Percentiles rank a stretch among this genome's conserved stretches.
phyloP scores from a whole-genome alignment of 2,797 vertebrate genomes.

The Carcharodon carcharias region DNA sequence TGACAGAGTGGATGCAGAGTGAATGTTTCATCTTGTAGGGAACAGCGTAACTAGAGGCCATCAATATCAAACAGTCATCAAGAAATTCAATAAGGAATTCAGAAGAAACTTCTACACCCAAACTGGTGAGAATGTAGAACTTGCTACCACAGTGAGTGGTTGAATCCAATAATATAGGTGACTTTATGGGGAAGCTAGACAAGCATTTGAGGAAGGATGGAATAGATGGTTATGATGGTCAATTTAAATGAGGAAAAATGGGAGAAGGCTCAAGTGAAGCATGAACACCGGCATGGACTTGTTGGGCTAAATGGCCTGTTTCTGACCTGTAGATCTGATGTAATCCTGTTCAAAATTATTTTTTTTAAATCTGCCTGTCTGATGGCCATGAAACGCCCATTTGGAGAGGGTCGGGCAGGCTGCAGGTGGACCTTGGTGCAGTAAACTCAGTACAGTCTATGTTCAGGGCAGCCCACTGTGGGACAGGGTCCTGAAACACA shows the following conservation, averaged over 20 bases:
- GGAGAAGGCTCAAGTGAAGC: too few species aligned
- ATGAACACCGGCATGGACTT: too few species aligned
- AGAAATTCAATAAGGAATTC: neutral
- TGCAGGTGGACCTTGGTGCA: neutral
- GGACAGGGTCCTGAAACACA: neutral
- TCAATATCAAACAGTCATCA: neutral
- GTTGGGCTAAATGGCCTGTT: too few species aligned
- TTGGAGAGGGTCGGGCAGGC: neutral
- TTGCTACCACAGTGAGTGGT: too few species aligned
- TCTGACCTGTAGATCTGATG: too few species aligned
- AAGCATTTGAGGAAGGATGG: too few species aligned
- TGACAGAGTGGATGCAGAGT: neutral
- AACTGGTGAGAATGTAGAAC: neutral
- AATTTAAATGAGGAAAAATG: too few species aligned
- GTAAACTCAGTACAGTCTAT: too few species aligned
- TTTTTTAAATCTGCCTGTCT: neutral
- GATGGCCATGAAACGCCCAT: too few species aligned
- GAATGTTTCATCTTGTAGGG: neutral
- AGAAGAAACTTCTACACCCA: neutral
- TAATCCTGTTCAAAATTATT: neutral
- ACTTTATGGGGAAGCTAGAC: neutral
- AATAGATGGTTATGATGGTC: too few species aligned
- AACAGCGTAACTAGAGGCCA: neutral
- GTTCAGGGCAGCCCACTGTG: too few species aligned
- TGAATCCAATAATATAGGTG: neutral